Base-by-base conservation (phyloP, 2,888 invertebrate genomes). In the Mycalesis mineus region DNA sequence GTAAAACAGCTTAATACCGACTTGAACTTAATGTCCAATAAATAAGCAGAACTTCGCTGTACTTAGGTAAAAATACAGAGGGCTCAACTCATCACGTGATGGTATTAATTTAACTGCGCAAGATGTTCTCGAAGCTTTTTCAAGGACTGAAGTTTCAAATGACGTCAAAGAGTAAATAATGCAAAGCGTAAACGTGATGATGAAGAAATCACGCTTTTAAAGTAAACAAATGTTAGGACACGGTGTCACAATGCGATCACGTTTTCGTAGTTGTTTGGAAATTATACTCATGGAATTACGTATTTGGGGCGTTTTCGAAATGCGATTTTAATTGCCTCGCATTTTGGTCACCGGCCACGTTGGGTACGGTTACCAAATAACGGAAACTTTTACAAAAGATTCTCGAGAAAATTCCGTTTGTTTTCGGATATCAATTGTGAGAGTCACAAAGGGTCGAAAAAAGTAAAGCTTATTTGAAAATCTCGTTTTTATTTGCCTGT, bases 301-400 rank as follows among this genome's bases (percentile, higher is more conserved):
- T 85, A 85, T 74, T 74, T 65, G 59, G 63, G 73, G 70, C 72
- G 66, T 73, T 71, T 71, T 71, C 70, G 68, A 87, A 88, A 88
- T 89, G 83, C 69, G 88, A 84, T 84, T 88, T 88, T 89, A 89
- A 89, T 89, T 84, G 88, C 74, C 72, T 63, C 70, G 62, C 62
- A 33, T 7, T 3, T 33, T 33, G 67, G 72, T 75, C 73, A 73
- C 74, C 73, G 76, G 76, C 76, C 74, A 75, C 74, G 78, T 73
- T 14, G 28, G 58, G 82, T 84, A 84, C 68, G 59, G 84, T 68
- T 66, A 68, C 71, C 74, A 78, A 52, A 65, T 60, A 11, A 62
- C 47, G 51, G 61, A 51, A 60, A 52, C 13, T 53, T 55, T 39
- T 33, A 17, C 40, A 9, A 49, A 58, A 50, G 14, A 33, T 9